phyloP scores from a whole-genome alignment of 2,888 invertebrate genomes.

The Ferrisia virgata region DNA sequence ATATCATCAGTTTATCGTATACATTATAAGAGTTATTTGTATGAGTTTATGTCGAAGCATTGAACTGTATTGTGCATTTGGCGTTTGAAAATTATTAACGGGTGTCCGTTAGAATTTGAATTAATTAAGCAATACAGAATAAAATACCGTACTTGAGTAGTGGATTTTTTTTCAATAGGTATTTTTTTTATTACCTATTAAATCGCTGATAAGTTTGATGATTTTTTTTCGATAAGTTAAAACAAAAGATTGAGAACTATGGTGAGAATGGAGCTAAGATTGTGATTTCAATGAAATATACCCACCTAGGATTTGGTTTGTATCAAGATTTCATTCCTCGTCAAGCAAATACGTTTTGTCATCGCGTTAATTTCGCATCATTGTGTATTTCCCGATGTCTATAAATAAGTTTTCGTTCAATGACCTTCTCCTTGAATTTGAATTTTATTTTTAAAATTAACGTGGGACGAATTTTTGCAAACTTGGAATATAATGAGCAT shows the following conservation, averaged over 20 bases:
- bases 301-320: too few species aligned
- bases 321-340: too few species aligned
- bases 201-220: neutral
- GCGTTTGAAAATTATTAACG: neutral
- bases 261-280: too few species aligned
- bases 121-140: neutral
- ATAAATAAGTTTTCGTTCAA: neutral
- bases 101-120: neutral
- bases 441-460: neutral
- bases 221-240: neutral
- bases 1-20: neutral
- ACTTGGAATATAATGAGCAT: neutral
- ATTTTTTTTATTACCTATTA: neutral
- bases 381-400: neutral
- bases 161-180: neutral
- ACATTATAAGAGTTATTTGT: neutral
- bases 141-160: neutral
- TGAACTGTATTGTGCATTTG: neutral
- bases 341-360: neutral
- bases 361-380: neutral
- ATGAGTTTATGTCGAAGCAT: neutral
- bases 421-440: neutral
- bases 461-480: neutral
- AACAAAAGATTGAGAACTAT: too few species aligned
- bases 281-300: too few species aligned